These are phyloP conservation scores for Zaprionus kolodkinae DNA, from an alignment of 1,140 invertebrate genomes.

Conservation along the genomic window DNA sequence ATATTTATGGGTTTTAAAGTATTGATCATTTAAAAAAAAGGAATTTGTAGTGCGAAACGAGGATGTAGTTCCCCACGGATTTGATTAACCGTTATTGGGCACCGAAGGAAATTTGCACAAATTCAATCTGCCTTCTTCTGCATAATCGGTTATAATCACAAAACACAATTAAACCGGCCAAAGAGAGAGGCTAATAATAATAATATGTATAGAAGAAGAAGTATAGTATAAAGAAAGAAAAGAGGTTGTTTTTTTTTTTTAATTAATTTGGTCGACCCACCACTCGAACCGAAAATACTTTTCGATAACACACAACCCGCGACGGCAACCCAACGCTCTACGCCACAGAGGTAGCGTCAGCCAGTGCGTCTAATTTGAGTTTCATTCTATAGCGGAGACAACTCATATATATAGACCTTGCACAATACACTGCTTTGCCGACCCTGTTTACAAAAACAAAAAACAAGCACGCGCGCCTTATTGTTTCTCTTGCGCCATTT, in stretches of 20 bases:
- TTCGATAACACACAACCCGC: neutral
- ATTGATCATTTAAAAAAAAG: constrained; percentile 13
- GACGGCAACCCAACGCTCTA: neutral
- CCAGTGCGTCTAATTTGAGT: neutral
- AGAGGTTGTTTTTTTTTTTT: too few species aligned
- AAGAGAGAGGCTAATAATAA: constrained; percentile 67
- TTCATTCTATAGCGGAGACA: constrained; percentile 1
- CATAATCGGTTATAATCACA: constrained; percentile 66
- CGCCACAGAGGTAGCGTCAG: neutral
- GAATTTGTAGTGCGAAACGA: constrained; percentile 65
- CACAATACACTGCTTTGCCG: neutral
- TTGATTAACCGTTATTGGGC: constrained; percentile 63
- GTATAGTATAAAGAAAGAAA: too few species aligned
- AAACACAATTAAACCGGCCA: constrained; percentile 66
- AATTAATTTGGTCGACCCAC: too few species aligned
- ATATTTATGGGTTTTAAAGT: constrained; percentile 81
- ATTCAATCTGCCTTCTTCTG: constrained; percentile 61
- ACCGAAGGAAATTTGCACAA: constrained; percentile 74
- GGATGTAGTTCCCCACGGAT: constrained; percentile 73
- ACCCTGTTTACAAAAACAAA: neutral
- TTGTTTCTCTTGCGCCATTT: too few species aligned
- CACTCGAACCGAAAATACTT: too few species aligned
- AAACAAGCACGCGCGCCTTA: too few species aligned
- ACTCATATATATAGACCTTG: neutral
- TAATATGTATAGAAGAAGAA: too few species aligned